Evolutionary conservation across 2,113 vertebrate species (phyloP).

Genomic region (Phainopepla nitens): DNA sequence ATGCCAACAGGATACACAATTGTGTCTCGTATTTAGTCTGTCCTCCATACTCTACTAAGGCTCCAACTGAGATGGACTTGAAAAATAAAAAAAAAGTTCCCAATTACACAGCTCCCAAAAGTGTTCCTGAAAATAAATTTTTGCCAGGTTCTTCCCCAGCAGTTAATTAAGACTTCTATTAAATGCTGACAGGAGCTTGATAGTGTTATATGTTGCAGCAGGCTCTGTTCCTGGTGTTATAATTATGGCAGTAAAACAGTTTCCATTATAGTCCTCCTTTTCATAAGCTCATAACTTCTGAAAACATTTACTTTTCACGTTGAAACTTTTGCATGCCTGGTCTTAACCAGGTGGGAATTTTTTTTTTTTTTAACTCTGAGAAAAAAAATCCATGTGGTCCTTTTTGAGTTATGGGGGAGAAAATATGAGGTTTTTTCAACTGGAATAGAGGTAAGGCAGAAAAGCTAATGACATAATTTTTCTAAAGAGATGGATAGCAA

Average conservation of each 20-base stretch:
- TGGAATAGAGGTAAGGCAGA: not conserved
- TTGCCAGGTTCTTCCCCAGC: not conserved
- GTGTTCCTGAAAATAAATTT: constrained; percentile 16
- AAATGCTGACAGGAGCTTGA: constrained; percentile 48
- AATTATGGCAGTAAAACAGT: constrained; percentile 53
- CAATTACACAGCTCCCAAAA: not conserved
- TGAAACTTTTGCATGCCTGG: constrained; percentile 10
- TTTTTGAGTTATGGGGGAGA: not conserved
- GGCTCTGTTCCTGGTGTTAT: constrained; percentile 30
- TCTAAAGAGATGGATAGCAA: not conserved
- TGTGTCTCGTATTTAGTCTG: constrained; percentile 1
- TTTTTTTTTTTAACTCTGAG: not conserved
- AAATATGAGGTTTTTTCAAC: not conserved
- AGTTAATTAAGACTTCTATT: constrained; percentile 60
- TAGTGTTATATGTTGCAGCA: constrained; percentile 35
- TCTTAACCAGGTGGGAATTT: not conserved
- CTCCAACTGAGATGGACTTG: not conserved
- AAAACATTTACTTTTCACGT: constrained; percentile 21
- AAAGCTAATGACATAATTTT: not conserved
- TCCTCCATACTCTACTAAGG: not conserved
- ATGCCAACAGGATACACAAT: not conserved
- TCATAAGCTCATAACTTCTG: constrained; percentile 50
- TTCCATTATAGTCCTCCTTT: constrained; percentile 48
- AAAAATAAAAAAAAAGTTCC: not conserved
- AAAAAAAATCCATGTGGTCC: not conserved